phyloP scores from a whole-genome alignment of 2,113 vertebrate genomes.

The Solea solea region DNA sequence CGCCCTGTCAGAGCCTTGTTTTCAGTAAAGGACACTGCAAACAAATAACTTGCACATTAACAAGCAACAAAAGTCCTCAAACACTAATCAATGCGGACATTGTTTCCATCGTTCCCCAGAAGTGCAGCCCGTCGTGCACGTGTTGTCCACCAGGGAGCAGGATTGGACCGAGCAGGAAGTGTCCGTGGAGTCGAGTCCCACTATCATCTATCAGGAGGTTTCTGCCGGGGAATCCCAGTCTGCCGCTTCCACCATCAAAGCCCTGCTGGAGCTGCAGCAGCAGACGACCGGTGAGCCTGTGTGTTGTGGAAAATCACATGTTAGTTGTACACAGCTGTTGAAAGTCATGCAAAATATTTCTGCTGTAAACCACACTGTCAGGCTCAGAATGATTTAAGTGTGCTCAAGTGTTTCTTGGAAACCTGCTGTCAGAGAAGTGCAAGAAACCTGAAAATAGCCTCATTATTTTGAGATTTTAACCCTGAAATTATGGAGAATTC shows the following conservation, averaged over 20 bases:
- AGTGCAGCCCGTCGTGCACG: constrained; percentile 90
- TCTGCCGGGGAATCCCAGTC: constrained; percentile 92
- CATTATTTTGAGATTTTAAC: too few species aligned
- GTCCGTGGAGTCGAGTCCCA: constrained; percentile 91
- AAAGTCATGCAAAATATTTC: neutral
- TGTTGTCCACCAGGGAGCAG: constrained; percentile 93
- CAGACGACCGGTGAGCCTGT: constrained; percentile 88
- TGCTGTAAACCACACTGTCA: too few species aligned
- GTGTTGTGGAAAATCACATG: constrained; percentile 4
- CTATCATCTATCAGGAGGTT: constrained; percentile 96
- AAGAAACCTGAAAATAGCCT: too few species aligned
- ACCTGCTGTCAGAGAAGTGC: neutral
- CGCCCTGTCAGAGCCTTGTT: too few species aligned
- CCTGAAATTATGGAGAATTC: too few species aligned
- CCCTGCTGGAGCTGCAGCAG: constrained; percentile 95
- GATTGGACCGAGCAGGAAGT: constrained; percentile 97
- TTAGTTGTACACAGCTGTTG: neutral
- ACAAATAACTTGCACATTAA: too few species aligned
- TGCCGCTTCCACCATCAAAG: constrained; percentile 97
- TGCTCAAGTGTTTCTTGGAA: too few species aligned
- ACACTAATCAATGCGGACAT: too few species aligned
- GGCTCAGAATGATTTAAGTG: too few species aligned
- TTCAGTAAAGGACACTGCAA: neutral
- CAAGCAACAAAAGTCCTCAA: too few species aligned
- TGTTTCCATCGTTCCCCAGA: constrained; percentile 69